Base-by-base conservation (phyloP, 2,888 invertebrate species). In the Scaptomyza tumidula region DNA sequence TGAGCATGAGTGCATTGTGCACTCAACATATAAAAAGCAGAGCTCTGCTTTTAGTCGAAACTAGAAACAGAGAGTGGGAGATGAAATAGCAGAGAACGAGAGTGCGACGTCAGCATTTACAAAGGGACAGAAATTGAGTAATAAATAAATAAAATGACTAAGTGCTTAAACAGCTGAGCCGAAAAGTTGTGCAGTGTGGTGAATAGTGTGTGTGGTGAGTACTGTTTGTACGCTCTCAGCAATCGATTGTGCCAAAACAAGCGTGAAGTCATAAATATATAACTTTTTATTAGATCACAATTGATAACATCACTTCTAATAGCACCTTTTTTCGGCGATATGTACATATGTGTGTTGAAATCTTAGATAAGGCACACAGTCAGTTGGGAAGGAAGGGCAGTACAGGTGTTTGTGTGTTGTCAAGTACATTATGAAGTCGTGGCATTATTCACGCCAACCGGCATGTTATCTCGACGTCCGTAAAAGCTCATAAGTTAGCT, bases 401-500 rank as follows among this genome's bases (percentile, higher is more conserved):
- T n/a, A 14, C 27, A 52, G 52, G 35, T 52, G 37, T 37, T 44
- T 31, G 9, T 6, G 6, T 39, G 64, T 59, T 71, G 60, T 59
- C 63, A 48, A 35, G 33, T 44, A 48, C 46, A 56, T 29, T 35
- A 33, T 31, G 31, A 58, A 52, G 55, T 50, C 29, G 68, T 61
- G 57, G 50, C 43, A 35, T 10, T 69, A 70, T 50, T 75, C 54
- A 66, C 37, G 46, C 24, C 41, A 50, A 54, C 13, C 16, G 19
- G 6, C 6, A 5, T 49, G 52, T 64, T 71, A 71, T 65, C 65
- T 43, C 29, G 9, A 19, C 37, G 35, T 24, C 43, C n/a, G 14
- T 29, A 13, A 62, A 62, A 75, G 71, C 76, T 45, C 41, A 54
- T 63, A 61, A 71, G 70, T 55, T 69, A 4, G 10, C 33, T 31